These are phyloP conservation scores for Argyrosomus regius DNA, from an alignment of 2,797 vertebrate species.

Conservation along the genomic window DNA sequence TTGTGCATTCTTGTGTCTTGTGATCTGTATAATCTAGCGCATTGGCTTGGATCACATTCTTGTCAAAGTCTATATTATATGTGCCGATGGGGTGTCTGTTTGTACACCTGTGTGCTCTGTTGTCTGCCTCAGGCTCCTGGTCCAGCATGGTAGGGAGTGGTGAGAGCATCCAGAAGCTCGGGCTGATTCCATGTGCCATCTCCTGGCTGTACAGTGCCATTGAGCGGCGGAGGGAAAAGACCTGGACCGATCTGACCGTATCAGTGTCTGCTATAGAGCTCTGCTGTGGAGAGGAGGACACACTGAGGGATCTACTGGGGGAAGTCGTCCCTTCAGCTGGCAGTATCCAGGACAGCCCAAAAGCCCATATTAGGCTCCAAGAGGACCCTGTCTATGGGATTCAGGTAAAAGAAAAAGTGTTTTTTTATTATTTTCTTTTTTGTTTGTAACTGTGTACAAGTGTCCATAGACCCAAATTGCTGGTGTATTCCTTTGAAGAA, in stretches of 20 bases:
- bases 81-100: background rate
- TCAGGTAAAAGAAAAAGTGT: slow-evolving; percentile 85
- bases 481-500: slow-evolving; percentile 3
- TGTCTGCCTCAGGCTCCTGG: slow-evolving; percentile 89
- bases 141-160: slow-evolving; percentile 97
- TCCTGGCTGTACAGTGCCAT: slow-evolving; percentile 98
- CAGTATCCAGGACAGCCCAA: slow-evolving; percentile 91
- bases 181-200: slow-evolving; percentile 96
- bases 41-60: background rate
- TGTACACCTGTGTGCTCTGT: slow-evolving; percentile 7
- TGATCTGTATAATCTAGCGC: background rate
- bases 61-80: background rate
- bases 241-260: slow-evolving; percentile 94
- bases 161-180: slow-evolving; percentile 92
- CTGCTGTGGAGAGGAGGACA: slow-evolving; percentile 95
- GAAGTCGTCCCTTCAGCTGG: slow-evolving; percentile 89
- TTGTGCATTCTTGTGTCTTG: background rate
- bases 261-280: slow-evolving; percentile 97
- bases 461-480: background rate
- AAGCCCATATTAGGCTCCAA: slow-evolving; percentile 91
- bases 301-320: slow-evolving; percentile 93
- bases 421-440: background rate
- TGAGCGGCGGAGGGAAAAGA: slow-evolving; percentile 94
- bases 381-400: slow-evolving; percentile 95
- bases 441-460: background rate